Conservation (phyloP, 2,888 invertebrate genomes). For the Maniola hyperantus region DNA sequence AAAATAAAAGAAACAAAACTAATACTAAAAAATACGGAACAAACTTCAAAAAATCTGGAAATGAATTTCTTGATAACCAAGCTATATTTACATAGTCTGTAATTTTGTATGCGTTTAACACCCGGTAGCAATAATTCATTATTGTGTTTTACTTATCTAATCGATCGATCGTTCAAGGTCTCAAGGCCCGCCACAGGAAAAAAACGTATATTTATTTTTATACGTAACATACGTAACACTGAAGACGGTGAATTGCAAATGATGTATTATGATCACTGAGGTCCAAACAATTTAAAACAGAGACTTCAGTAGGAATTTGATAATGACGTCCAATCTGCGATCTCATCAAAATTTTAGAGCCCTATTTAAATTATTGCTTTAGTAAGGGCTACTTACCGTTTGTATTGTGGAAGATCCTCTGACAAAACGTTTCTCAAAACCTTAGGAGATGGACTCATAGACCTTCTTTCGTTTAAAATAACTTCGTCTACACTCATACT, state of each 20-base stretch:
- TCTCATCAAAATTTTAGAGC: background rate
- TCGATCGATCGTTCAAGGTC: background rate
- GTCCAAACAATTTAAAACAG: no score
- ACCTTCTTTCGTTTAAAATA: conserved; percentile 51
- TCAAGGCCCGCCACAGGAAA: background rate
- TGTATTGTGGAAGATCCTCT: conserved; percentile 72
- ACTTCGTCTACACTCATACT: conserved; percentile 54
- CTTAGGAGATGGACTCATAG: conserved; percentile 65
- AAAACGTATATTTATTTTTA: background rate
- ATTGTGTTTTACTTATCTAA: conserved; percentile 1
- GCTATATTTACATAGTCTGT: background rate
- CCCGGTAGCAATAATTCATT: background rate
- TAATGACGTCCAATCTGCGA: no score
- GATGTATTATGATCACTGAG: no score
- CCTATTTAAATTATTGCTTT: no score
- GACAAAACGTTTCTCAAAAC: conserved; percentile 66
- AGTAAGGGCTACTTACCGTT: conserved; percentile 56
- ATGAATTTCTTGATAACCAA: no score
- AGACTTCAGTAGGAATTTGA: no score
- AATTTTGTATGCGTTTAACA: background rate
- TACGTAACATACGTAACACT: background rate
- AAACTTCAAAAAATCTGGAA: background rate
- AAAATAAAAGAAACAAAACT: background rate
- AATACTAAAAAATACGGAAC: background rate
- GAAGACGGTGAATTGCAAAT: background rate